Conservation (phyloP, 2,113 vertebrate species). For the Phalacrocorax pelagicus region DNA sequence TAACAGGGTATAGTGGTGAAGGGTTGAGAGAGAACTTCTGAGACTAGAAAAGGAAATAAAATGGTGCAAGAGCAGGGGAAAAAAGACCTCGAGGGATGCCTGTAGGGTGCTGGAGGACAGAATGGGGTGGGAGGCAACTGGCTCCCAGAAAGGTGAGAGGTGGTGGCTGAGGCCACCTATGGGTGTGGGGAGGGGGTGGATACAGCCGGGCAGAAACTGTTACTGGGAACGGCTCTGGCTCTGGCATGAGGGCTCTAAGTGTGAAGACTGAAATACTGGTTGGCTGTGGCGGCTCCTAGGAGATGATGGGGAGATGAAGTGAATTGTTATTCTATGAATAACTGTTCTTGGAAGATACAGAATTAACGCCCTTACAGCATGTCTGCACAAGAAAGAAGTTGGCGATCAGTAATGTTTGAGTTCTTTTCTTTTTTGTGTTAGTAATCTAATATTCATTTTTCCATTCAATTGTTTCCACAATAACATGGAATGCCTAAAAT, state of each 20-base stretch:
- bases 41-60: not conserved
- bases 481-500: not conserved
- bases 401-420: not conserved
- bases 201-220: not conserved
- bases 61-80: not conserved
- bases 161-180: not conserved
- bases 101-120: not conserved
- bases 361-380: not conserved
- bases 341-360: not conserved
- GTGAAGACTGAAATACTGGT: not conserved
- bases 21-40: not conserved
- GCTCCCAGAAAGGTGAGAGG: not conserved
- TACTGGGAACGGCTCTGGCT: not conserved
- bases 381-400: not conserved
- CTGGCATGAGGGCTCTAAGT: not conserved
- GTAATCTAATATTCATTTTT: not conserved
- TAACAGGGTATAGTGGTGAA: not conserved
- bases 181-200: not conserved
- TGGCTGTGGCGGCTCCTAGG: not conserved
- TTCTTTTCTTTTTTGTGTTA: not conserved
- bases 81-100: not conserved
- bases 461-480: not conserved
- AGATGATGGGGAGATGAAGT: not conserved
- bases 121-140: not conserved
- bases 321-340: not conserved